These are phyloP conservation scores for Daboia siamensis DNA, from an alignment of 2,113 vertebrate genomes.

Conservation along the genomic window DNA sequence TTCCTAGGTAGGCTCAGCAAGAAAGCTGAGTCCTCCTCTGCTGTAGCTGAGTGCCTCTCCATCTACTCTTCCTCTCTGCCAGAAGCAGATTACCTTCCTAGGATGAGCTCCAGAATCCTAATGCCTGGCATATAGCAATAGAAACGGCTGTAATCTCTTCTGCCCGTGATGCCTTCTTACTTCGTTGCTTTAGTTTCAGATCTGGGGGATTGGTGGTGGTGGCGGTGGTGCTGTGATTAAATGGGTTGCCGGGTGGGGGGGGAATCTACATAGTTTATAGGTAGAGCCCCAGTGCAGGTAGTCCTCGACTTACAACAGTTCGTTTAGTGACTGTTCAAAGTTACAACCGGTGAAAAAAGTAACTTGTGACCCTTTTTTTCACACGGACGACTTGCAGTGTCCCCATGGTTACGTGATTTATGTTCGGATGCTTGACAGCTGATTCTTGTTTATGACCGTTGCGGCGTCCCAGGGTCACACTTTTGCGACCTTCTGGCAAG, in stretches of 20 bases:
- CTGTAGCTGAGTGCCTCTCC: slow-evolving; percentile 1
- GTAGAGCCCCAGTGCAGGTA: neutral
- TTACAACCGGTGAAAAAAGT: neutral
- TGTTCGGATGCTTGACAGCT: neutral
- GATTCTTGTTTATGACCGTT: neutral
- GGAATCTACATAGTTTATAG: neutral
- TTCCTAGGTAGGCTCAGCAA: slow-evolving; percentile 15
- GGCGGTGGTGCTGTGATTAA: neutral
- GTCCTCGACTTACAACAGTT: neutral
- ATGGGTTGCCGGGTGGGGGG: neutral
- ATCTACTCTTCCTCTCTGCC: neutral
- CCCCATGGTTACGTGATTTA: neutral
- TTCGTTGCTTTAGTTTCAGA: neutral
- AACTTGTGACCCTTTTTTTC: neutral
- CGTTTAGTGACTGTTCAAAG: neutral
- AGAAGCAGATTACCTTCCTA: neutral
- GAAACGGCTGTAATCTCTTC: slow-evolving; percentile 15
- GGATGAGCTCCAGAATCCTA: neutral
- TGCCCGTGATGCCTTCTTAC: neutral
- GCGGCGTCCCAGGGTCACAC: neutral
- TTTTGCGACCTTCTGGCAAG: neutral
- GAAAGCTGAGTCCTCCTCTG: slow-evolving; percentile 4
- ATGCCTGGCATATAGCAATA: slow-evolving; percentile 21
- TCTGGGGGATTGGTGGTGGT: neutral
- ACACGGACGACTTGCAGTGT: neutral